These are phyloP conservation scores for Drosophila triauraria DNA, from an alignment of 1,140 invertebrate genomes.

Conservation along the genomic window DNA sequence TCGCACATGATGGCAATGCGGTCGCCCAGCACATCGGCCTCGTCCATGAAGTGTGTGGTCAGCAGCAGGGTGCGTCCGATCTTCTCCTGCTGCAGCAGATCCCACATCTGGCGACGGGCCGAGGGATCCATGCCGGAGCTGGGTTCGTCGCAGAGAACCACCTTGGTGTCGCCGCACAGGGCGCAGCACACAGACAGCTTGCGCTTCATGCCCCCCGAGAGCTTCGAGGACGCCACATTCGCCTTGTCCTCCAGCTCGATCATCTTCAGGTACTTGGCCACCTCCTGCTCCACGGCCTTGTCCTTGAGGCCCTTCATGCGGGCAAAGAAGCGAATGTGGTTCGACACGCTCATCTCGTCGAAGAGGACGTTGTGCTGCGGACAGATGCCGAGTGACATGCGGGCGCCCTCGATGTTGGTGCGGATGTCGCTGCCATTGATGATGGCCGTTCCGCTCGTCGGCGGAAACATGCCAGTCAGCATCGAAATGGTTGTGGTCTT, in stretches of 20 bases:
- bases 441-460: constrained; percentile 89
- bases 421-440: constrained; percentile 90
- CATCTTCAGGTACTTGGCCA: constrained; percentile 88
- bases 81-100: constrained; percentile 89
- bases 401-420: constrained; percentile 87
- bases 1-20: constrained; percentile 95
- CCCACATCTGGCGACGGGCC: constrained; percentile 95
- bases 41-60: constrained; percentile 99
- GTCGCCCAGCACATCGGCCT: constrained; percentile 97
- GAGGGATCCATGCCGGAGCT: constrained; percentile 98
- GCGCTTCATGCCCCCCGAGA: constrained; percentile 95
- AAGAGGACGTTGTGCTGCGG: constrained; percentile 98
- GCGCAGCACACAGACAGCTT: constrained; percentile 91
- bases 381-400: constrained; percentile 93
- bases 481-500: constrained; percentile 93
- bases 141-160: constrained; percentile 96
- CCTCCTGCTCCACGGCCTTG: constrained; percentile 87
- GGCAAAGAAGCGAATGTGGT: constrained; percentile 96
- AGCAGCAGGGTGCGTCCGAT: constrained; percentile 91
- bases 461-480: constrained; percentile 90
- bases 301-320: constrained; percentile 89
- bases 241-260: constrained; percentile 88
- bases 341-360: constrained; percentile 93
- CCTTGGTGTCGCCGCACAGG: constrained; percentile 88
- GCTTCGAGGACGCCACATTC: constrained; percentile 86